Base-by-base conservation (phyloP, 2,797 vertebrate genomes). In the Propithecus deckenii region DNA sequence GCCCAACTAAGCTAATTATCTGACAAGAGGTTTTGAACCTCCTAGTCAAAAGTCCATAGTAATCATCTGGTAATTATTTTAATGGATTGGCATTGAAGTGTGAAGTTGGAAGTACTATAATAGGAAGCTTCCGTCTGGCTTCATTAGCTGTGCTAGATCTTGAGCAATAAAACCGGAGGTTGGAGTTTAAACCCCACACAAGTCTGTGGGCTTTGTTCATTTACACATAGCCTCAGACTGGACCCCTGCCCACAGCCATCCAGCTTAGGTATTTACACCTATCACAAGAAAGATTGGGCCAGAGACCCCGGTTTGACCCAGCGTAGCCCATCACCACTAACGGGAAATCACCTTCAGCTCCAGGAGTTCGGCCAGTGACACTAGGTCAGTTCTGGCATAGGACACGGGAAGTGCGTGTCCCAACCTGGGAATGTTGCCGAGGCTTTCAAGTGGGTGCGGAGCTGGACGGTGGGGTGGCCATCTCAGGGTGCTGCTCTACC, bases 11-110 rank as follows among this genome's bases (percentile, higher is more conserved):
- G 63, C 46, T 92, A 92, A 94, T 84, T 95, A 65, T 74, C 87
- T 96, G 41, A 65, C 59, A 88, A 84, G 18, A 86, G 18, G 23
- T 65, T 94, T 92, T 91, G 94, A 95, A 95, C 76, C 63, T 96
- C 59, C 88, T 96, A 74, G 69, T 95, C 95, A 91, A 91, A 97
- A 96, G 83, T 87, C 48, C 86, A 74, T 89, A 41, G 69, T 87
- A 94, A 95, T 98, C 84, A 89, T 76, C 83, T 81, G 63, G 52
- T 95, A 95, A 91, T 96, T 92, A 92, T 96, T 97, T 92, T 94
- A 97, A 86, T 89, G 59, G 59, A 20, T 65, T 94, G 83, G 84
- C 92, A 84, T 2, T 96, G 74, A 96, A 96, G 50, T 76, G 35
- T 91, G 90, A 96, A 91, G 69, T 89, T 93, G 85, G 57, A 97